Evolutionary conservation across 2,888 invertebrate species (phyloP), one percentile per base, ranked within the genome.

Genomic region (Drosophila paranaensis): DNA sequence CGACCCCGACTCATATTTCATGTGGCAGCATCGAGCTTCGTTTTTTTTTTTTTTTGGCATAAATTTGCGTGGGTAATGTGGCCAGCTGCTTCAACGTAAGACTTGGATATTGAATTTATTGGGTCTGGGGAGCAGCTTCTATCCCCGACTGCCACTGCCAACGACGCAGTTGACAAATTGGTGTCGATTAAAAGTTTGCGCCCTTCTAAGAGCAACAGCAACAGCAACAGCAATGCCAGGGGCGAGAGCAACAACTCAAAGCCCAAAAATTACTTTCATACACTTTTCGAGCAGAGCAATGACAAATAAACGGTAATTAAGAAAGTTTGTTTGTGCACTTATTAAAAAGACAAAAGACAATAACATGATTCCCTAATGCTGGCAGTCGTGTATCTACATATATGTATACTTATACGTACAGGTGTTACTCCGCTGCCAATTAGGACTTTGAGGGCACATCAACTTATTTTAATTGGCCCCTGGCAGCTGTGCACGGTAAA

Each of bases 171-270:
- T 73, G 56, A 81, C 68, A 81, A 82, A 81, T 71, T 66, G 43
- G 14, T 40, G 77, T 60, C 67, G 63, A 77, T 81, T 81, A 73
- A 71, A 83, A 71, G 64, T 66, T 80, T 60, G 14, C 10, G 13
- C 39, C 46, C 10, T 40, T 37, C 20, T 30, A 43, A 13, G 10
- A 35, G 25, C 10, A 25, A 30, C 20, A 25, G 27, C 46, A 25
- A 30, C 20, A 25, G 27, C 46, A 46, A 11, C 10, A 48, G 27
- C n/a, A 27, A 14, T 6, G 1, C 20, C 20, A 20, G 20, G 20
- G 20, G 20, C 20, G 20, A 46, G 27, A 35, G 16, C 11, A 33
- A 40, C 33, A n/a, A 14, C 37, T 25, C 27, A 13, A n/a, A 50
- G 11, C 9, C 27, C 67, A 14, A 43, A 70, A 63, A 60, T 30